phyloP scores from a whole-genome alignment of 2,113 vertebrate genomes.

The Ardeotis arabs region DNA sequence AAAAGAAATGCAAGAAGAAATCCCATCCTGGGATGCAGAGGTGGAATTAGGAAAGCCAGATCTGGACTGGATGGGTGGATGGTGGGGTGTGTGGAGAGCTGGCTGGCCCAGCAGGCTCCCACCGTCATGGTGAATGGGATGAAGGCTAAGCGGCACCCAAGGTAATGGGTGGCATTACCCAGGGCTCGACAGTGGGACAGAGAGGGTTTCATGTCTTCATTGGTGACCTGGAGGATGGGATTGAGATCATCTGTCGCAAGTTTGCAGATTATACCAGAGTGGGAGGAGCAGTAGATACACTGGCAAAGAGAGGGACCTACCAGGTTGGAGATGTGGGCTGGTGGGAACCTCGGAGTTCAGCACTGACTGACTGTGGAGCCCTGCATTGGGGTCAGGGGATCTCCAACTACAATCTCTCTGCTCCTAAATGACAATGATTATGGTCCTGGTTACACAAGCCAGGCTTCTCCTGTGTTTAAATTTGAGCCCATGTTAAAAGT shows the following conservation, averaged over 20 bases:
- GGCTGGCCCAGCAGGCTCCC: background rate
- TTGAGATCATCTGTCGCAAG: fast-evolving
- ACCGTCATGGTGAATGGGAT: fast-evolving
- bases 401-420: background rate
- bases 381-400: background rate
- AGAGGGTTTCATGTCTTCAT: background rate
- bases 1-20: background rate
- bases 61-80: background rate
- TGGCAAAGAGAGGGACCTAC: background rate
- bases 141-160: fast-evolving
- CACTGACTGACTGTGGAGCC: fast-evolving
- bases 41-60: background rate
- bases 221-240: background rate
- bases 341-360: background rate
- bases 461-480: background rate
- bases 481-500: background rate
- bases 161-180: background rate
- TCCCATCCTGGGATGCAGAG: background rate
- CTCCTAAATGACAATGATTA: background rate
- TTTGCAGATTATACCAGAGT: background rate
- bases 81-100: background rate
- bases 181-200: background rate
- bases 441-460: background rate
- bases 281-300: background rate
- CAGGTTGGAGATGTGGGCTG: background rate